Evolutionary conservation across 2,888 invertebrate genomes (phyloP), one percentile per base, ranked within the genome.

Genomic region (Argyra leucocephala): DNA sequence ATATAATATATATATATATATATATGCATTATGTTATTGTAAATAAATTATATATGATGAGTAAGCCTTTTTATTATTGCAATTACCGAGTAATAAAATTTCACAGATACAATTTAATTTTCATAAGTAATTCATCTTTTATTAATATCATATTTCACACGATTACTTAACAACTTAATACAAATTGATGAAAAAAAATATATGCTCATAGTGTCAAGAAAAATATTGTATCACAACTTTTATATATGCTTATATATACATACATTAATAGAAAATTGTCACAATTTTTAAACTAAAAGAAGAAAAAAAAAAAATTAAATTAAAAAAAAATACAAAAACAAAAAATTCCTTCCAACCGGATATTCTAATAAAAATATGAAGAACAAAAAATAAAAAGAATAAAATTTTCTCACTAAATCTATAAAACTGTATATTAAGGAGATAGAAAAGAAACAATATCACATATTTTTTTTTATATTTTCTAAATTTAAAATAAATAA

Each of bases 311-410:
- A 15, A 48, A 48, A 48, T 48, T 5, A 48, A 48, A 31, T 31
- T 31, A 1, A 26, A 26, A 26, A 26, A n/a, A n/a, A 31, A 31
- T 31, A 31, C 12, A 15, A 37, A 37, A 37, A 37, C 5, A 37
- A 37, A 48, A 18, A 48, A 18, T 48, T 9, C 2, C 23, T 22
- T 22, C 22, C 22, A 23, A 59, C 59, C 59, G 59, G 59, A 59
- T 24, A 59, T 59, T 59, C 59, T 59, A 59, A 59, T 59, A 59
- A 59, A 59, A 10, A 58, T 12, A 23, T 58, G 22, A 23, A 23
- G 23, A 23, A n/a, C n/a, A 48, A 48, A 48, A 48, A 31, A 26
- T 6, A 26, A 26, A 31, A 6, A 7, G 9, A 31, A 31, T 6
- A 31, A 31, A 31, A 4, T 6, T 31, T 31, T 31, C 31, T 31